phyloP scores from a whole-genome alignment of 2,888 invertebrate genomes.

The Drosophila merina region DNA sequence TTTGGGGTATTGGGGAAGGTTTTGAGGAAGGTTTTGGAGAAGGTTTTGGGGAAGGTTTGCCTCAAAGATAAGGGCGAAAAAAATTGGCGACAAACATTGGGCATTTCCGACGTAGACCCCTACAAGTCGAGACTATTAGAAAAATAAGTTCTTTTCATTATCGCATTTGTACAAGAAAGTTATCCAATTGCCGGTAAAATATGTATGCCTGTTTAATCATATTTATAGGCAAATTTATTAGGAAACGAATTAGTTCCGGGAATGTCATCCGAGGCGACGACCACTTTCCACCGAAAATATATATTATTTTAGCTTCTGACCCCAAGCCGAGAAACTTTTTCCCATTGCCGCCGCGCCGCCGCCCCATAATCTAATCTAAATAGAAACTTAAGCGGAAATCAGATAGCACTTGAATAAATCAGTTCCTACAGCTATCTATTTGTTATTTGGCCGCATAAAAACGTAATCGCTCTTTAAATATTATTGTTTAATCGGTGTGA shows the following conservation, averaged over 20 bases:
- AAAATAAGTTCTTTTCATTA: conserved; percentile 13
- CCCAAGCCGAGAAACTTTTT: background rate
- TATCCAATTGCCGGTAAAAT: conserved; percentile 13
- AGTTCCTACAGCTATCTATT: background rate
- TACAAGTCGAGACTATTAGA: background rate
- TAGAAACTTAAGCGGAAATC: conserved; percentile 36
- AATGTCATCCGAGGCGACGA: conserved; percentile 1
- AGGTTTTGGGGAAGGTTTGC: background rate
- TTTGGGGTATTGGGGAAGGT: background rate
- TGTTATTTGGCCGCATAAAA: background rate
- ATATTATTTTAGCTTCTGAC: conserved; percentile 11
- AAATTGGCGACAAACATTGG: background rate
- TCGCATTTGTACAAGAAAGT: background rate
- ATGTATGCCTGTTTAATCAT: background rate
- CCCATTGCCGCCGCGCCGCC: background rate
- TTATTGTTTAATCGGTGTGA: background rate
- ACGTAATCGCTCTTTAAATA: background rate
- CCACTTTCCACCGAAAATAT: conserved; percentile 4
- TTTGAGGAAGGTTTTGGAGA: background rate
- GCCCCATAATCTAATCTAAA: conserved; percentile 23
- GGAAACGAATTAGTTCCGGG: conserved; percentile 19
- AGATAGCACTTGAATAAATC: conserved; percentile 19
- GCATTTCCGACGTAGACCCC: conserved; percentile 16
- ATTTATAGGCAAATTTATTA: conserved; percentile 21
- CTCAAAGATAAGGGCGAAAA: background rate